These are phyloP conservation scores for Hydropsyche tenuis DNA, from an alignment of 1,140 invertebrate genomes.

Conservation along the genomic window DNA sequence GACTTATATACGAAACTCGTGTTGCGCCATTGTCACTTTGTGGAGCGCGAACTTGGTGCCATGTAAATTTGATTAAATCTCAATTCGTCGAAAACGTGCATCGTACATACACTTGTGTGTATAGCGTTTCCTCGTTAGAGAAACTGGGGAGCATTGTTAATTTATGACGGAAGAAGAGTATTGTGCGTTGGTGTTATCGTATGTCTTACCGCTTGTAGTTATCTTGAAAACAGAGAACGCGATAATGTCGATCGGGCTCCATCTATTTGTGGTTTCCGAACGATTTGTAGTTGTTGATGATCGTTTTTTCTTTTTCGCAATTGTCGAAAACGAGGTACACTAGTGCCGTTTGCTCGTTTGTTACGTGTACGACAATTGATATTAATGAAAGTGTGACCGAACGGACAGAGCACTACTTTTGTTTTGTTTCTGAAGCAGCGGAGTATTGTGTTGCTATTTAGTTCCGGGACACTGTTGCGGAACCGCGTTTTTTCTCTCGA, in stretches of 20 bases:
- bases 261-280: no score
- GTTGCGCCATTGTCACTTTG: not conserved
- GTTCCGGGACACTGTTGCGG: slow-evolving; percentile 15
- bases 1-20: not conserved
- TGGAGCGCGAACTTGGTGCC: not conserved
- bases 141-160: slow-evolving; percentile 23
- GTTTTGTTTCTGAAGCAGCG: slow-evolving; percentile 18
- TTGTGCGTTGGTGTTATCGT: not conserved
- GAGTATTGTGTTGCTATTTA: slow-evolving; percentile 12
- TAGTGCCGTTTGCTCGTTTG: no score
- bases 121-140: not conserved
- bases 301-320: no score
- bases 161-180: slow-evolving; percentile 3
- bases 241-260: no score
- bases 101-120: not conserved
- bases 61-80: slow-evolving; percentile 35
- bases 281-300: no score
- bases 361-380: slow-evolving; percentile 13
- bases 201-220: no score
- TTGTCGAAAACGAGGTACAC: no score
- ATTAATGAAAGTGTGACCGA: slow-evolving; percentile 32
- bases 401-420: not conserved
- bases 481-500: slow-evolving; percentile 7
- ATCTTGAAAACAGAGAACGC: no score
- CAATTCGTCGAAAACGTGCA: slow-evolving; percentile 15